These are phyloP conservation scores for Linepithema humile DNA, from an alignment of 1,140 invertebrate genomes.

Conservation along the genomic window DNA sequence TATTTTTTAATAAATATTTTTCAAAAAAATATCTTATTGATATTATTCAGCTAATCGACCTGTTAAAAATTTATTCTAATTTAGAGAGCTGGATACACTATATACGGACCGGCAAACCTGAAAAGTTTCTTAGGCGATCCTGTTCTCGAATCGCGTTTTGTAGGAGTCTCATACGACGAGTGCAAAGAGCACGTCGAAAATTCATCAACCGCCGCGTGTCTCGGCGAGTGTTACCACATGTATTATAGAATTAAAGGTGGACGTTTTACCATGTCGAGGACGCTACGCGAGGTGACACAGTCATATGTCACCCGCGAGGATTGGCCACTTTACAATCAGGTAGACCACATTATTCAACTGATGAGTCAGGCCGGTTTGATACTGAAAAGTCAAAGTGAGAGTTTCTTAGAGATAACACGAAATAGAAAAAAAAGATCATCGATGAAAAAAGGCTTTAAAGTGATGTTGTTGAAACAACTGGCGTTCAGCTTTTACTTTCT, in stretches of 20 bases:
- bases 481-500: slow-evolving; percentile 47
- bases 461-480: slow-evolving; percentile 9
- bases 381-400: not conserved
- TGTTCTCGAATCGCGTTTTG: slow-evolving; percentile 5
- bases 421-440: not conserved
- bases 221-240: slow-evolving; percentile 43
- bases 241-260: not conserved
- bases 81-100: slow-evolving; percentile 11
- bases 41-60: not conserved
- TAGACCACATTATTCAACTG: slow-evolving; percentile 14
- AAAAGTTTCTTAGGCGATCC: not conserved
- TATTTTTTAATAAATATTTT: no score
- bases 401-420: not conserved
- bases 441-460: not conserved
- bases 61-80: not conserved
- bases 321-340: slow-evolving; percentile 50
- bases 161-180: not conserved
- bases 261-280: not conserved
- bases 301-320: slow-evolving; percentile 49
- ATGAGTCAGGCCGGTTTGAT: slow-evolving; percentile 51
- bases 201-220: not conserved
- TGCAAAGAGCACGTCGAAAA: slow-evolving; percentile 34
- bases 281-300: not conserved
- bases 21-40: no score
- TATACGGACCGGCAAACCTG: slow-evolving; percentile 22